A percentile compares a stretch with the other conserved stretches of the same genome.
Evolutionary conservation across 2,797 vertebrate genomes (phyloP).

Genomic region (Lepilemur septentrionalis): DNA sequence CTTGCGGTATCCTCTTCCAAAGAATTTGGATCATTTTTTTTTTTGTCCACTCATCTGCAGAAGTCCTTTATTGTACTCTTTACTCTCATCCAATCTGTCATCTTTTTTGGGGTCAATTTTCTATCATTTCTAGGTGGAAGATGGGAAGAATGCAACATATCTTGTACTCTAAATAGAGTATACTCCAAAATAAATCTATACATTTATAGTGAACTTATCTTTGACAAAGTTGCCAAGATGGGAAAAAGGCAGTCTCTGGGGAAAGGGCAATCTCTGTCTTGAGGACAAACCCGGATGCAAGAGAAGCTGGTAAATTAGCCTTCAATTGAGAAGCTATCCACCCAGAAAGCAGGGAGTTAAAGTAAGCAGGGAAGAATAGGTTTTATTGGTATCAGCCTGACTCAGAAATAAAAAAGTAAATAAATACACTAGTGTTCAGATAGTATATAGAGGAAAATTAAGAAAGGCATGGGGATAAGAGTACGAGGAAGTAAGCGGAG

Average conservation of each 20-base stretch:
- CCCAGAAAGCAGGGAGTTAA: neutral
- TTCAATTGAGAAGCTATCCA: neutral
- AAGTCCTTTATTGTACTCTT: neutral
- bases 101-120: neutral
- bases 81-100: neutral
- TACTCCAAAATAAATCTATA: too few species aligned
- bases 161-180: neutral
- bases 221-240: too few species aligned
- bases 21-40: neutral
- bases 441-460: neutral
- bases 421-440: neutral
- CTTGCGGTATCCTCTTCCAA: neutral
- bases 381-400: neutral
- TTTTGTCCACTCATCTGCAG: neutral
- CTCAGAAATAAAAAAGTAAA: neutral
- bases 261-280: neutral
- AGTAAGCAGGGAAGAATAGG: neutral
- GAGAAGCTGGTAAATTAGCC: neutral
- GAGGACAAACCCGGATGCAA: neutral
- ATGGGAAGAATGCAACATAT: neutral
- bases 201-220: too few species aligned
- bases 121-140: neutral
- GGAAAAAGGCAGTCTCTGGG: neutral
- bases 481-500: neutral
- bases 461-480: neutral